Percentiles rank a stretch among this genome's conserved stretches.
These are phyloP conservation scores for Acleris holmiana DNA, from an alignment of 2,888 invertebrate genomes.

Conservation along the genomic window DNA sequence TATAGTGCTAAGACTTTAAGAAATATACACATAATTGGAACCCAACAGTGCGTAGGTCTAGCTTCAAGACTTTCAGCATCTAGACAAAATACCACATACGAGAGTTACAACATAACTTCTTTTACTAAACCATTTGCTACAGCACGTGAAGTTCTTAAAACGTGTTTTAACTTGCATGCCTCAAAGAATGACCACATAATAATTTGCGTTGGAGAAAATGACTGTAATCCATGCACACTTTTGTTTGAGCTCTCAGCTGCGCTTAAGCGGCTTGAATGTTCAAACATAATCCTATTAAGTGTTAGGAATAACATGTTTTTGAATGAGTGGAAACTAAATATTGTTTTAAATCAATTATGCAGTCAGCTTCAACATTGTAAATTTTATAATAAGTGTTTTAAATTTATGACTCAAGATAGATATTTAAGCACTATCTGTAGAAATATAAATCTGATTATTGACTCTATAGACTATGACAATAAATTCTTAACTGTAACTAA, in stretches of 20 bases:
- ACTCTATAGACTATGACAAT: background rate
- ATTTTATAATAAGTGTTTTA: background rate
- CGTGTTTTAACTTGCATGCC: background rate
- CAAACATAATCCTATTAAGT: background rate
- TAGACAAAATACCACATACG: background rate
- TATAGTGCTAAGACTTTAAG: no score
- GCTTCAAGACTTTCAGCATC: background rate
- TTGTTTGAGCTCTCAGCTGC: background rate
- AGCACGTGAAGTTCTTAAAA: background rate
- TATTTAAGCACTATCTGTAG: no score
- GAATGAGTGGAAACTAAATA: background rate
- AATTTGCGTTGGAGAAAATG: conserved; percentile 1
- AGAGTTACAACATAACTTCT: background rate
- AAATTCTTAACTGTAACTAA: background rate
- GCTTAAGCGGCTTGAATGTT: background rate
- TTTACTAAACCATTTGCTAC: background rate
- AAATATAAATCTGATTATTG: background rate
- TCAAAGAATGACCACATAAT: background rate
- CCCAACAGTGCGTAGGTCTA: background rate
- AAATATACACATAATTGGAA: background rate
- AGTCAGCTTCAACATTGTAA: background rate
- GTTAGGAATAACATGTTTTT: background rate
- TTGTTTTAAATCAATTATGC: background rate
- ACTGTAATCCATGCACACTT: background rate
- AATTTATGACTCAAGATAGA: background rate